Percentiles rank a stretch among this genome's conserved stretches.
Conservation (phyloP, 2,113 vertebrate species). For the Columbina picui region DNA sequence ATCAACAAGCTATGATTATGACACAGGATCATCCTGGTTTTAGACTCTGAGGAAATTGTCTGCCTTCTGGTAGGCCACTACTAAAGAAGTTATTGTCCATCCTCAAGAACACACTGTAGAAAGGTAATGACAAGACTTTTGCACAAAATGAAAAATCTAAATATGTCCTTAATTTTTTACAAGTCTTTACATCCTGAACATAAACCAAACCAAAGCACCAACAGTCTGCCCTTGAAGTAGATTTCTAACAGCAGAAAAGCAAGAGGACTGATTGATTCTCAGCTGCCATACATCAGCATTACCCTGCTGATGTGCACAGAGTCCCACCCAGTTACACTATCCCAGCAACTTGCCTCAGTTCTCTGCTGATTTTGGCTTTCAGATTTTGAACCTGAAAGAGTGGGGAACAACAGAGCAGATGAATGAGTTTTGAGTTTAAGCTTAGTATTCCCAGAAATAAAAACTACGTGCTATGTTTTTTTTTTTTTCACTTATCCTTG, state of each 20-base stretch:
- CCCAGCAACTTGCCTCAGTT: background rate
- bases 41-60: background rate
- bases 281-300: background rate
- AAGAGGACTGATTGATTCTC: background rate
- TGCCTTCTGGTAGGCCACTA: background rate
- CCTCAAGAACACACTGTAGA: background rate
- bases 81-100: background rate
- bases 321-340: too few species aligned
- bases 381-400: background rate
- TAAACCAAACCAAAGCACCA: background rate
- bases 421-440: background rate
- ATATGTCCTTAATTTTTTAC: background rate
- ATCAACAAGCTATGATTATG: background rate
- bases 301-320: background rate
- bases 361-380: background rate
- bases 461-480: background rate
- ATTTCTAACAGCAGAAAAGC: background rate
- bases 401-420: background rate
- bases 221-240: background rate
- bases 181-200: background rate
- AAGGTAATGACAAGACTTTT: background rate
- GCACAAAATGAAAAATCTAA: background rate
- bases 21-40: background rate
- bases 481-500: background rate
- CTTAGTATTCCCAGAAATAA: background rate